A percentile compares a stretch with the other conserved stretches of the same genome.
These are phyloP conservation scores for Molothrus aeneus DNA, from an alignment of 2,797 vertebrate genomes.

Conservation along the genomic window DNA sequence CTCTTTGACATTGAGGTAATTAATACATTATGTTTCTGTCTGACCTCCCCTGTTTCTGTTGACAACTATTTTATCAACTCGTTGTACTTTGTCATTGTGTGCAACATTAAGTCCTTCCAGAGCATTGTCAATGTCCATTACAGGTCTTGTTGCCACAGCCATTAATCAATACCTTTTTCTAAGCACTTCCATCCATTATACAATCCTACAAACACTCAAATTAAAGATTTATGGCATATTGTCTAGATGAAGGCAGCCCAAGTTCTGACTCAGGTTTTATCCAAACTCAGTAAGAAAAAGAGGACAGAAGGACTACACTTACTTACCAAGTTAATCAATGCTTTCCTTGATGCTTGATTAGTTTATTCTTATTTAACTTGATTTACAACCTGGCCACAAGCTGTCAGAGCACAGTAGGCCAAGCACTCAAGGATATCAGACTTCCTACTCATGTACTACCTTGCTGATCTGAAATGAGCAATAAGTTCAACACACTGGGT, in stretches of 20 bases:
- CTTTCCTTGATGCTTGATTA: neutral
- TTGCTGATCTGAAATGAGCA: neutral
- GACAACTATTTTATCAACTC: neutral
- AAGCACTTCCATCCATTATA: neutral
- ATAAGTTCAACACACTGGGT: neutral
- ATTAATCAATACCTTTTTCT: slow-evolving; percentile 2
- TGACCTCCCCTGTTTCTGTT: neutral
- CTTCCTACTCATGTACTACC: neutral
- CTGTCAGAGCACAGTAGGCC: neutral
- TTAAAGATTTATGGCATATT: neutral
- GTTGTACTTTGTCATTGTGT: neutral
- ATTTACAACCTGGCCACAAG: neutral
- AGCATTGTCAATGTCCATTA: neutral
- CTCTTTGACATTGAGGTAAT: neutral
- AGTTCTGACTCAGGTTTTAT: neutral
- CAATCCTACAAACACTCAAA: neutral
- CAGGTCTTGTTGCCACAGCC: neutral
- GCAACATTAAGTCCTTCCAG: neutral
- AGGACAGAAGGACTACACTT: neutral
- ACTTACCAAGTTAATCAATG: neutral
- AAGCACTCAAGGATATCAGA: neutral
- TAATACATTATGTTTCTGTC: neutral
- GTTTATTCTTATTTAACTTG: neutral
- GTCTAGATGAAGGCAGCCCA: neutral
- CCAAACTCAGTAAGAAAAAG: neutral